Conservation (phyloP, 53 echinoderm and acorn worm genomes). For the Glandiceps talaboti region DNA sequence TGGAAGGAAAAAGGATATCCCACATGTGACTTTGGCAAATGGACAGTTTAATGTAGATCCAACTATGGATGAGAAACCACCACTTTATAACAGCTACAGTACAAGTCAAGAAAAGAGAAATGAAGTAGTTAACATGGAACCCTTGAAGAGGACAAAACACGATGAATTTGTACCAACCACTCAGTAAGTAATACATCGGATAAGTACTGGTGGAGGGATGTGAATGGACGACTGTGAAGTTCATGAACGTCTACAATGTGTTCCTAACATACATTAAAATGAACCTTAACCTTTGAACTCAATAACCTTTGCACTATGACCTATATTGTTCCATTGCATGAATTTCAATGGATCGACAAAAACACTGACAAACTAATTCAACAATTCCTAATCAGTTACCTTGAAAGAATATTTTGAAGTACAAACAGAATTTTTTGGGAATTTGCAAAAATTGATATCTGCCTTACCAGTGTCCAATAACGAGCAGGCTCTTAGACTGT, state of each 20-base stretch:
- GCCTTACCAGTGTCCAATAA: too few relatives aligned
- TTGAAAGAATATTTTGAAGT: too few relatives aligned
- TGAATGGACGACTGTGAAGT: neutral
- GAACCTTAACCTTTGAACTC: neutral
- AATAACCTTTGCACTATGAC: neutral
- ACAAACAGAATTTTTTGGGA: too few relatives aligned
- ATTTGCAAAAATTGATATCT: too few relatives aligned
- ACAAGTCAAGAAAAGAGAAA: neutral
- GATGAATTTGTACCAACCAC: neutral
- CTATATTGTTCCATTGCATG: neutral
- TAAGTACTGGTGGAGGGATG: neutral
- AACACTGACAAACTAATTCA: too few relatives aligned
- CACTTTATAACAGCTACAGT: neutral
- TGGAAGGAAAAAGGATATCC: neutral
- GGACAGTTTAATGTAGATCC: neutral
- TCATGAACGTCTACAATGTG: neutral
- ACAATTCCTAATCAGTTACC: too few relatives aligned
- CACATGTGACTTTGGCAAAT: neutral
- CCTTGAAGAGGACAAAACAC: neutral
- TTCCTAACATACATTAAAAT: neutral
- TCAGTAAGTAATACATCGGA: neutral
- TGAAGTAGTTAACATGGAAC: neutral
- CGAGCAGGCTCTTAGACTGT: too few relatives aligned
- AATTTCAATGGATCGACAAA: neutral
- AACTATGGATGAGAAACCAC: neutral